phyloP scores from a whole-genome alignment of 2,113 vertebrate genomes.

The Dasyurus viverrinus region DNA sequence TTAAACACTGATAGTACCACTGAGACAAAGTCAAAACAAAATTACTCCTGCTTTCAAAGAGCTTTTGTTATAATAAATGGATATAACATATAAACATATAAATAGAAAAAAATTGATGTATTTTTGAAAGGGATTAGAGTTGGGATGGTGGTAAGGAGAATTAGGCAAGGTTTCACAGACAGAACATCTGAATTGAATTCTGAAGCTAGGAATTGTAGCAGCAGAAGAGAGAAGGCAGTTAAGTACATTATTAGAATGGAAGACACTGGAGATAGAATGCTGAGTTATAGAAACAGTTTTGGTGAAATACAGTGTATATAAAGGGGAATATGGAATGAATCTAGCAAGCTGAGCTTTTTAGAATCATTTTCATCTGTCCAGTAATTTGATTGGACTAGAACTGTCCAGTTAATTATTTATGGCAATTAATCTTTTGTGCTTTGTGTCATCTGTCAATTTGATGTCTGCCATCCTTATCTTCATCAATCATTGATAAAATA shows the following conservation, averaged over 20 bases:
- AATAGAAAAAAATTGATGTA: background rate
- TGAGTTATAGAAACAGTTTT: background rate
- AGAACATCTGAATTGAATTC: background rate
- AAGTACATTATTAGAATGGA: background rate
- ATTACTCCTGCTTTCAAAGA: background rate
- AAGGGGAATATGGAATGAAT: background rate
- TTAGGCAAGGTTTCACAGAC: background rate
- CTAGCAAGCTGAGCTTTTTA: background rate
- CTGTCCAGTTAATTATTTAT: background rate
- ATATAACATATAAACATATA: background rate
- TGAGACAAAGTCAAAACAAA: background rate
- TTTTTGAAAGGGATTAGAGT: background rate
- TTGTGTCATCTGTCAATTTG: background rate
- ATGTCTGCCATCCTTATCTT: background rate
- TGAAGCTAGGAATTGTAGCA: background rate
- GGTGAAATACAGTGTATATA: background rate
- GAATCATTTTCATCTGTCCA: background rate
- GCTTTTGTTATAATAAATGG: background rate
- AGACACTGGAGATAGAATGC: background rate
- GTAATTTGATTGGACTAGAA: background rate
- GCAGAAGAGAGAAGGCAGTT: background rate
- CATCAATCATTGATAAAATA: background rate
- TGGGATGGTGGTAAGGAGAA: background rate
- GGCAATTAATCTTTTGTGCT: background rate
- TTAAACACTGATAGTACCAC: background rate